Conservation (phyloP, 2,113 vertebrate genomes). For the Nibea albiflora region DNA sequence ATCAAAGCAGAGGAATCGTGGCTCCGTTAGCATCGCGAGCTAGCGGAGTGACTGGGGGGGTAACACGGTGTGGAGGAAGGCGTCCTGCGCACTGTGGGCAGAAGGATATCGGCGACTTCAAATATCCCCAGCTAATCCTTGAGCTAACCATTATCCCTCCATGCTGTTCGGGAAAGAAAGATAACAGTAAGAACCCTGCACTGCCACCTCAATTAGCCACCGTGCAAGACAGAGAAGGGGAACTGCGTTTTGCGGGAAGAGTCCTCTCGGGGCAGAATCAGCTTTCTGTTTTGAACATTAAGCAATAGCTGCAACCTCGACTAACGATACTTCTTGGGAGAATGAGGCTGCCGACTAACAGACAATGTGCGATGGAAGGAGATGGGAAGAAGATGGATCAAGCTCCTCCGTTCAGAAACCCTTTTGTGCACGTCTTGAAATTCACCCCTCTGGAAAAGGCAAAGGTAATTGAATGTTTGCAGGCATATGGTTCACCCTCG, state of each 20-base stretch:
- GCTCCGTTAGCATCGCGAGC: conserved; percentile 71
- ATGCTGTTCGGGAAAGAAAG: conserved; percentile 66
- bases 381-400: conserved; percentile 85
- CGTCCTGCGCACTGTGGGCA: conserved; percentile 67
- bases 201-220: conserved; percentile 73
- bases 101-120: conserved; percentile 64
- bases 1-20: conserved; percentile 36
- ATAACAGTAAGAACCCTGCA: conserved; percentile 72
- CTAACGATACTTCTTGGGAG: conserved; percentile 28
- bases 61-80: conserved; percentile 59
- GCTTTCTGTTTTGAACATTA: background rate
- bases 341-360: conserved; percentile 87
- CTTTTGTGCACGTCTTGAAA: conserved; percentile 91
- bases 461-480: conserved; percentile 84
- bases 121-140: conserved; percentile 78
- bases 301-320: conserved; percentile 2
- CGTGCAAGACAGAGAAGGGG: conserved; percentile 43
- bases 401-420: conserved; percentile 89
- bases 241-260: conserved; percentile 49
- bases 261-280: background rate
- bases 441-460: conserved; percentile 87
- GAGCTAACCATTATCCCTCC: conserved; percentile 75
- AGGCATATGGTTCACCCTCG: background rate
- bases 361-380: conserved; percentile 79
- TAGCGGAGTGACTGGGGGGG: conserved; percentile 61